Evolutionary conservation across 2,888 invertebrate genomes (phyloP).

Genomic region (Hirtodrosophila confusa): DNA sequence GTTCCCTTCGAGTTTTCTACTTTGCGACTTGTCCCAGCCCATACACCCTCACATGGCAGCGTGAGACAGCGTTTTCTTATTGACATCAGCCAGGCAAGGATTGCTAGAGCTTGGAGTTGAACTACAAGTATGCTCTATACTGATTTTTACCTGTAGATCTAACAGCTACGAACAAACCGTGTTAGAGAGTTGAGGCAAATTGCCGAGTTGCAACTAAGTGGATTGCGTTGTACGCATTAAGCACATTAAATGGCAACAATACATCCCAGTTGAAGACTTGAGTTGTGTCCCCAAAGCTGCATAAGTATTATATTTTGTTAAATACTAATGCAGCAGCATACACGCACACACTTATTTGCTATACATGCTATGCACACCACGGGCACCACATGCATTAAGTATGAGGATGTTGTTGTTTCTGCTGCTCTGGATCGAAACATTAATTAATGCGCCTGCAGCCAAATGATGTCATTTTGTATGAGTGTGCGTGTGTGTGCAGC

Average conservation of each 20-base stretch:
- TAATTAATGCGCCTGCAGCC: conserved; percentile 76
- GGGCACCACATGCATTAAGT: conserved; percentile 38
- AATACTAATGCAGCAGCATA: conserved; percentile 1
- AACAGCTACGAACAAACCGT: no score
- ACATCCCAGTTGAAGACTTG: no score
- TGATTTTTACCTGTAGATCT: no score
- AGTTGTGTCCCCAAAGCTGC: no score
- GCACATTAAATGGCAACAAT: no score
- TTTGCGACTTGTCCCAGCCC: not conserved
- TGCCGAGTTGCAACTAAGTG: no score
- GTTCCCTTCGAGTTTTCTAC: conserved; percentile 31
- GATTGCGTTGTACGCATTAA: no score
- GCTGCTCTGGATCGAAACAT: conserved; percentile 63
- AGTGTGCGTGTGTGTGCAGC: conserved; percentile 20
- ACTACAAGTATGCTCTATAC: no score
- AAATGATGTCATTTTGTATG: conserved; percentile 68
- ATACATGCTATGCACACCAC: conserved; percentile 34
- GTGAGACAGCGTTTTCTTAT: conserved; percentile 69
- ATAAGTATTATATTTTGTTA: conserved; percentile 1
- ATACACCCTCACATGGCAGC: conserved; percentile 23
- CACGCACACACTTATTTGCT: conserved; percentile 2
- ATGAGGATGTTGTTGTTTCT: conserved; percentile 39
- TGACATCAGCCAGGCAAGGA: conserved; percentile 45
- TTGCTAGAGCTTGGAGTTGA: conserved; percentile 20
- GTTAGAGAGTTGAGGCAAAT: no score